phyloP scores from a whole-genome alignment of 2,113 vertebrate species.

The Tragelaphus buxtoni region DNA sequence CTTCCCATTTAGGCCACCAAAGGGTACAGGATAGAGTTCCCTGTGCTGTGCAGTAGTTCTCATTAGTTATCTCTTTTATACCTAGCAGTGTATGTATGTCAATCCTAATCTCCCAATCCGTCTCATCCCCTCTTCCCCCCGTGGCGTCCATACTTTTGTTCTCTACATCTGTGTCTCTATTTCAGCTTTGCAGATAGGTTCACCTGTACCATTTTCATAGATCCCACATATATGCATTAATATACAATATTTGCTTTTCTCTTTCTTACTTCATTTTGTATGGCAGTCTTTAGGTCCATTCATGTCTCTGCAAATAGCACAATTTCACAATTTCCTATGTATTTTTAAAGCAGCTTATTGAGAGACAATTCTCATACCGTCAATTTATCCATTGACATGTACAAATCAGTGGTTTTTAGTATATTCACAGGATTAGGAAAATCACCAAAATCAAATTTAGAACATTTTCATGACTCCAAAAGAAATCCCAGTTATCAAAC shows the following conservation, averaged over 20 bases:
- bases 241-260: background rate
- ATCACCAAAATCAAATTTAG: background rate
- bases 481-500: background rate
- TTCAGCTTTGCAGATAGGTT: background rate
- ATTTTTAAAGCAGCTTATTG: background rate
- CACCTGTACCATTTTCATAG: background rate
- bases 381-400: background rate
- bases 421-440: background rate
- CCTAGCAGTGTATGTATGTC: background rate
- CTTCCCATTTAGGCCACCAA: background rate
- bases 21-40: background rate
- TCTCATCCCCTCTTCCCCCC: background rate
- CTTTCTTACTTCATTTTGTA: background rate
- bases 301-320: background rate
- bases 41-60: background rate
- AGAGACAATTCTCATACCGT: background rate
- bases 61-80: background rate
- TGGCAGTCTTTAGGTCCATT: background rate
- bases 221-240: background rate
- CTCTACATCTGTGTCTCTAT: background rate
- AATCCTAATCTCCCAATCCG: accelerated
- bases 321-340: background rate
- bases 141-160: background rate
- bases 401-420: background rate
- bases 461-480: background rate